These are phyloP conservation scores for Labeo rohita DNA, from an alignment of 2,113 vertebrate genomes.

Conservation along the genomic window DNA sequence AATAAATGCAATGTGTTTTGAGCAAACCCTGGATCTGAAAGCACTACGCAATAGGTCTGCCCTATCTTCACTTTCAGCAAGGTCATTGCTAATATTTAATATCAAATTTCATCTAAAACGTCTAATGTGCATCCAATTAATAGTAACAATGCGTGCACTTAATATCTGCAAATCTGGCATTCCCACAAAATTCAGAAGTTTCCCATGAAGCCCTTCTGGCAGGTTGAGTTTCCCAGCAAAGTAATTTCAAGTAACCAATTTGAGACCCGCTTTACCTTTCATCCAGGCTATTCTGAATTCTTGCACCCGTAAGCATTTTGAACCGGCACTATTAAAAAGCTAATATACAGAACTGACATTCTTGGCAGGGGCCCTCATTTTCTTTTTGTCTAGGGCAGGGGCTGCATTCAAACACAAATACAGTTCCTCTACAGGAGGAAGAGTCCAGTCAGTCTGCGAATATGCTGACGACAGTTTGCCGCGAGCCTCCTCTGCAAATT, in stretches of 20 bases:
- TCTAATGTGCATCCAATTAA: neutral
- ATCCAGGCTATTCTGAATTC: constrained; percentile 36
- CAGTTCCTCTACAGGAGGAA: constrained; percentile 42
- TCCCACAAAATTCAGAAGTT: constrained; percentile 3
- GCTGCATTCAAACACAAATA: constrained; percentile 6
- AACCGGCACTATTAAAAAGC: constrained; percentile 30
- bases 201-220: neutral
- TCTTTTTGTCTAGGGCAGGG: constrained; percentile 12
- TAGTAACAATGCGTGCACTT: neutral
- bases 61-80: neutral
- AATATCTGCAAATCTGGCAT: neutral
- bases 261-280: constrained; percentile 16
- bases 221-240: constrained; percentile 23
- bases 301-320: constrained; percentile 33
- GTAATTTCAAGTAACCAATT: constrained; percentile 28
- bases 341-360: constrained; percentile 29
- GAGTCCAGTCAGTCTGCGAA: constrained; percentile 50
- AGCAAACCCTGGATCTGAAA: neutral
- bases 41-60: neutral
- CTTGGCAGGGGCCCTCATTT: constrained; percentile 14
- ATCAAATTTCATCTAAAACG: neutral
- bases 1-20: neutral
- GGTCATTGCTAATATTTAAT: neutral
- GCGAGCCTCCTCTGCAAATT: constrained; percentile 59
- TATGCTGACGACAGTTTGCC: constrained; percentile 58